phyloP scores from a whole-genome alignment of 2,888 invertebrate genomes.

The Amitus sp. region DNA sequence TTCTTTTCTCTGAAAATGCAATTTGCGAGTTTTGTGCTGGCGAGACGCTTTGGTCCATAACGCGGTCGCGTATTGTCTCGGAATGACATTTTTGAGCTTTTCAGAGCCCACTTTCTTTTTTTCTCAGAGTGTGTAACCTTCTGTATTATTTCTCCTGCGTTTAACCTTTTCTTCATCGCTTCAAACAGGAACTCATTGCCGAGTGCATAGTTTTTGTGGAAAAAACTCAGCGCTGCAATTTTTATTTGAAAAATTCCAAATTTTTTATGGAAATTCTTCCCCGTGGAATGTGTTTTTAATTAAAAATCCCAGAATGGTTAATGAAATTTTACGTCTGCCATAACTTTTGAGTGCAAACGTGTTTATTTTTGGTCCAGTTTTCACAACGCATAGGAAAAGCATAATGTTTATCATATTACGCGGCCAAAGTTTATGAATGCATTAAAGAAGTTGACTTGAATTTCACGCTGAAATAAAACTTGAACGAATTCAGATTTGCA shows the following conservation, averaged over 20 bases:
- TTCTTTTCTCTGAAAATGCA: too few relatives aligned
- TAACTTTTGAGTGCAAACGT: not conserved
- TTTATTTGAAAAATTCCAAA: too few relatives aligned
- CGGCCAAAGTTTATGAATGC: conserved; percentile 20
- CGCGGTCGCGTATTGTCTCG: conserved; percentile 5
- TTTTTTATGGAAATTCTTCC: too few relatives aligned
- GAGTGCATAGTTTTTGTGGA: too few relatives aligned
- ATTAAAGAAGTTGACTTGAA: conserved; percentile 15
- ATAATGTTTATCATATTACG: conserved; percentile 20
- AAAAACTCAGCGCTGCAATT: too few relatives aligned
- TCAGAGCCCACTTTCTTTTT: conserved; percentile 9
- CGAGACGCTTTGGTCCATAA: not conserved
- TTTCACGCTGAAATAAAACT: conserved; percentile 10
- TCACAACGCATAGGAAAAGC: conserved; percentile 21
- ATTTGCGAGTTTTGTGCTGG: not conserved
- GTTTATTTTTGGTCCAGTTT: conserved; percentile 16
- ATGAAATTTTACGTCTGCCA: not conserved
- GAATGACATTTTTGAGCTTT: conserved; percentile 3
- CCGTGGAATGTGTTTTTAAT: too few relatives aligned
- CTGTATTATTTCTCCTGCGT: conserved; percentile 9
- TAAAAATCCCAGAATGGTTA: too few relatives aligned
- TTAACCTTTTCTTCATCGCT: conserved; percentile 8
- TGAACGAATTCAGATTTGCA: conserved; percentile 8
- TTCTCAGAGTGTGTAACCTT: conserved; percentile 7
- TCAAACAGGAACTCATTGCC: too few relatives aligned